Evolutionary conservation across 2,797 vertebrate species (phyloP).

Genomic region (Phataginus tetradactyla): DNA sequence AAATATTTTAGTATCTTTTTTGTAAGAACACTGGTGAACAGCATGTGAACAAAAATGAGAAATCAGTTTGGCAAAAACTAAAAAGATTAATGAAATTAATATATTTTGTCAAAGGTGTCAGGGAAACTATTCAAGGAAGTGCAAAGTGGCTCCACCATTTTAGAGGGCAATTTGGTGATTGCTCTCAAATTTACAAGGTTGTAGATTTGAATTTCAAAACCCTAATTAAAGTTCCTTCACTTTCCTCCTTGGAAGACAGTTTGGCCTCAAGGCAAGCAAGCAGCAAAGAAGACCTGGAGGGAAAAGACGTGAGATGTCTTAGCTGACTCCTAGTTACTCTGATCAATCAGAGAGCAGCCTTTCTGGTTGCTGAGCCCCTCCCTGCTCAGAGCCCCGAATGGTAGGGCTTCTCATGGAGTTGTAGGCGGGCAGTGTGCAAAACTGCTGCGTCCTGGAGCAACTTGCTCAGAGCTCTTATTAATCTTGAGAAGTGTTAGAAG

Average conservation of each 20-base stretch:
- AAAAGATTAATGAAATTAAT: background rate
- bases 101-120: slow-evolving; percentile 4
- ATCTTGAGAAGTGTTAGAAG: background rate
- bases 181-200: background rate
- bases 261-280: background rate
- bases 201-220: slow-evolving; percentile 44
- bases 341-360: background rate
- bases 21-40: background rate
- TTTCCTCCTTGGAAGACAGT: background rate
- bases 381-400: background rate
- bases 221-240: background rate
- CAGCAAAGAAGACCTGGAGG: background rate
- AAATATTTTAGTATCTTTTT: background rate
- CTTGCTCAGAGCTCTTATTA: background rate
- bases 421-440: background rate
- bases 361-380: background rate
- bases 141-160: background rate
- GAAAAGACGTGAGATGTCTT: background rate
- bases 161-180: background rate
- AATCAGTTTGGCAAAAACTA: background rate
- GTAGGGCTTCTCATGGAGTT: too few relatives aligned
- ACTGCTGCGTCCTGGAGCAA: background rate
- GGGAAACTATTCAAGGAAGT: background rate
- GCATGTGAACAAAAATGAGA: background rate
- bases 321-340: background rate